These are phyloP conservation scores for Siniperca obscura DNA, from an alignment of 2,797 vertebrate species.

Conservation along the genomic window DNA sequence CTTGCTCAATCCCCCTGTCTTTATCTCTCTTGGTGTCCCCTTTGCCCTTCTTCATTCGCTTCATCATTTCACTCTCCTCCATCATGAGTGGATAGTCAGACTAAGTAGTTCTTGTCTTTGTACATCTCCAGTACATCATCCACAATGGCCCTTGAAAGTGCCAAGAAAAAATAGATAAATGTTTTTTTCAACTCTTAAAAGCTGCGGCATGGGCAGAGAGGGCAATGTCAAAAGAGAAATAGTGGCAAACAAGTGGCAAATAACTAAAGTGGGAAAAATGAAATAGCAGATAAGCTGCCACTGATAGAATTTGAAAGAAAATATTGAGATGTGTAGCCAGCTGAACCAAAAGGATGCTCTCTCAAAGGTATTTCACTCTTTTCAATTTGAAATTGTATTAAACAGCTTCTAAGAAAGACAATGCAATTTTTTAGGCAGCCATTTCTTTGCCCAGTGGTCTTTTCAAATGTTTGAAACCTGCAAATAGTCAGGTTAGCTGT, in stretches of 20 bases:
- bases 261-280: neutral
- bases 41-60: conserved; percentile 63
- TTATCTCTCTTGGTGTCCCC: conserved; percentile 37
- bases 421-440: neutral
- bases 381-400: neutral
- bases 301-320: neutral
- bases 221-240: conserved; percentile 59
- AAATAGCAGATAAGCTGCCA: conserved; percentile 19
- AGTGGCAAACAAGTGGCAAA: conserved; percentile 18
- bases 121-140: conserved; percentile 43
- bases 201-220: conserved; percentile 29
- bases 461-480: conserved; percentile 8
- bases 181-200: conserved; percentile 34
- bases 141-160: conserved; percentile 68
- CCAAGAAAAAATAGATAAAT: conserved; percentile 42
- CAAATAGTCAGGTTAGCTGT: neutral
- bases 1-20: conserved; percentile 1
- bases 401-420: neutral
- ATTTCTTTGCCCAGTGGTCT: neutral
- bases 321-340: neutral
- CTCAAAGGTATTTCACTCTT: neutral
- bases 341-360: neutral
- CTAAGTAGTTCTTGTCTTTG: conserved; percentile 80
- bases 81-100: conserved; percentile 64
- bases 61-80: conserved; percentile 63